A percentile compares a stretch with the other conserved stretches of the same genome.
These are phyloP conservation scores for Holcopasites calliopsidis DNA, from an alignment of 1,140 invertebrate species.

Conservation along the genomic window DNA sequence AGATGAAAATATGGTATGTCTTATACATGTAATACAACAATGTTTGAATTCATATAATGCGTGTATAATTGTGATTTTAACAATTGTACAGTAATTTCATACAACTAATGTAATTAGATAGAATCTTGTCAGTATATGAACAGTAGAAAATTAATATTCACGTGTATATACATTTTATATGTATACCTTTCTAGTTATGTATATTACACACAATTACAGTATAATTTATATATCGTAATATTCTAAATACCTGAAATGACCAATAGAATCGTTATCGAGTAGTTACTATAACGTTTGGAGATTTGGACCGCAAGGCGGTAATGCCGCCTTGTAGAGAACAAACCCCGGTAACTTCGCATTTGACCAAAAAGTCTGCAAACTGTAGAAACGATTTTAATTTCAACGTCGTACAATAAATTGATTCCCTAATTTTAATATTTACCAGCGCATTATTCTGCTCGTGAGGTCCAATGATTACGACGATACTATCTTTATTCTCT, in stretches of 20 bases:
- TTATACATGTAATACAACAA: neutral
- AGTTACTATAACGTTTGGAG: constrained; percentile 82
- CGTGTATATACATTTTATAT: constrained; percentile 16
- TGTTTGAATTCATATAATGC: neutral
- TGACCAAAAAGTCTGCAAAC: constrained; percentile 87
- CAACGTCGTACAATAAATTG: neutral
- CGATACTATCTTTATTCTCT: constrained; percentile 83
- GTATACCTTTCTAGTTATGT: constrained; percentile 8
- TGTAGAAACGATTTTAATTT: constrained; percentile 69
- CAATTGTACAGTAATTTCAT: too few species aligned
- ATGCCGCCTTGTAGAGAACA: constrained; percentile 88
- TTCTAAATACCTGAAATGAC: neutral
- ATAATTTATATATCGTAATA: constrained; percentile 7
- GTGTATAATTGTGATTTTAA: too few species aligned
- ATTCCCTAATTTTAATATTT: constrained; percentile 62
- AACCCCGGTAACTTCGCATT: constrained; percentile 83
- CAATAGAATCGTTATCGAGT: constrained; percentile 51
- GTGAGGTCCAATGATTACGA: constrained; percentile 89
- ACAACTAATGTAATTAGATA: too few species aligned
- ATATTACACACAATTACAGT: constrained; percentile 2
- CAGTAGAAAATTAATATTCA: constrained; percentile 22
- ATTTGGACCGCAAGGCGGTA: constrained; percentile 82
- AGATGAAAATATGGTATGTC: neutral
- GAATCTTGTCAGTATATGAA: constrained; percentile 22
- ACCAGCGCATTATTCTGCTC: constrained; percentile 88